Base-by-base conservation (phyloP, 2,113 vertebrate species). In the Atractosteus spatula region DNA sequence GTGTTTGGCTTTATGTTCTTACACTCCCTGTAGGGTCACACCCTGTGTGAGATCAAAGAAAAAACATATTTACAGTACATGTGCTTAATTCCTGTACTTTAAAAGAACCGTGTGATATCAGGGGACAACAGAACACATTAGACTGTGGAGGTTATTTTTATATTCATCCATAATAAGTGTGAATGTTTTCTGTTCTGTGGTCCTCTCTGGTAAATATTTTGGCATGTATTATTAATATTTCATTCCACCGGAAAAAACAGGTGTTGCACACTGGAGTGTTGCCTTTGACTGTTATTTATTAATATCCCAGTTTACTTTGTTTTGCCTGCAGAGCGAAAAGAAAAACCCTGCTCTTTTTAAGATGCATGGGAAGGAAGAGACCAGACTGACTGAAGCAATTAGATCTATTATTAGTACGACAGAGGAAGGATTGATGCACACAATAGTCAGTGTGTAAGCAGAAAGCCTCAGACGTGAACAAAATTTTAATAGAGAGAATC, bases 401-500 rank as follows among this genome's bases (percentile, higher is more conserved):
- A 89, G 71, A 75, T 92, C 93, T 93, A 91, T 93, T 91, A 80
- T 92, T 91, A 93, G 94, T 88, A 81, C 85, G 81, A 82, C 90
- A 79, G 78, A 81, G 89, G 88, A 90, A 92, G 93, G 91, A 93
- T 87, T 92, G 94, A 92, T 92, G 94, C 82, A 64, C 85, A 87
- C 91, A 89, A 91, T 82, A 87, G 92, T 93, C 91, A 75, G 88
- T 77, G 76, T 75, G 84, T 90, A 93, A 93, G 93, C 90, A 86
- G 91, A 90, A 92, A 89, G 91, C 88, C 88, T 64, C 45, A 70
- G 91, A 95, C 92, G 92, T 94, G 95, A 91, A 87, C 86, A 66
- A 89, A 93, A 96, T 97, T 92, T 86, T 91, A 94, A 97, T 93
- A 71, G 89, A 84, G 89, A 91, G 90, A 90, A 94, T 94, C 95